Base-by-base conservation (phyloP, 2,797 vertebrate genomes). In the Sorex maritimensis region DNA sequence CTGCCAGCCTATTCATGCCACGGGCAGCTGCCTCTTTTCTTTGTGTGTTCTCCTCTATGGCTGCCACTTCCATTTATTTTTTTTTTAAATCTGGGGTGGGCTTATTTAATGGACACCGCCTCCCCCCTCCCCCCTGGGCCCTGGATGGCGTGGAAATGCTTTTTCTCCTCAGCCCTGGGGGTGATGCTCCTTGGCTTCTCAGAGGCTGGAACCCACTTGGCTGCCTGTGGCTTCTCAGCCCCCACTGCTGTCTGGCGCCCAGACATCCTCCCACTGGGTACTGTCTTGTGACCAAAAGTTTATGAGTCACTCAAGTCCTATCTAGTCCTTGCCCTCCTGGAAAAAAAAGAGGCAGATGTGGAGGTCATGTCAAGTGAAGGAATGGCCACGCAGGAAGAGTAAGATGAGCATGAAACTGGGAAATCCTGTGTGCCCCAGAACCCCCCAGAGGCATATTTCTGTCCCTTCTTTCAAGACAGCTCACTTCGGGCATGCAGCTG, bases 1-100 rank as follows among this genome's bases (percentile, higher is more conserved):
- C 30, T 69, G 94, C 85, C 85, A 88, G 89, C 86, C 96, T 95
- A 96, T 96, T 97, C 94, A 94, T 89, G 96, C 87, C 81, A 92
- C 1, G 0, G 94, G 96, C 96, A 97, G 96, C 96, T 94, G 92
- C 88, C 88, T 79, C 96, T 44, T 55, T 55, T 55, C 52, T 97
- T 96, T 97, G 95, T 97, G 88, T 78, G 68, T 79, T 68, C 44
- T 94, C 91, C 44, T 94, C 91, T 84, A 10, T 30, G 63, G 92
- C 95, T 78, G 88, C 84, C 86, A 28, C 88, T 55, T 83, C 89
- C 44, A 74, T 92, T 12, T 12, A 13, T 1, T 61, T 34, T 30
- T 67, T 58, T 21, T n/a, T 38, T 2, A 55, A 55, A 55, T 30
- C 58, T 86, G 21, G 30, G 61, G 84, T 88, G 21, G 55, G 75